Base-by-base conservation (phyloP, 2,113 vertebrate species). In the Oceanodroma tethys region DNA sequence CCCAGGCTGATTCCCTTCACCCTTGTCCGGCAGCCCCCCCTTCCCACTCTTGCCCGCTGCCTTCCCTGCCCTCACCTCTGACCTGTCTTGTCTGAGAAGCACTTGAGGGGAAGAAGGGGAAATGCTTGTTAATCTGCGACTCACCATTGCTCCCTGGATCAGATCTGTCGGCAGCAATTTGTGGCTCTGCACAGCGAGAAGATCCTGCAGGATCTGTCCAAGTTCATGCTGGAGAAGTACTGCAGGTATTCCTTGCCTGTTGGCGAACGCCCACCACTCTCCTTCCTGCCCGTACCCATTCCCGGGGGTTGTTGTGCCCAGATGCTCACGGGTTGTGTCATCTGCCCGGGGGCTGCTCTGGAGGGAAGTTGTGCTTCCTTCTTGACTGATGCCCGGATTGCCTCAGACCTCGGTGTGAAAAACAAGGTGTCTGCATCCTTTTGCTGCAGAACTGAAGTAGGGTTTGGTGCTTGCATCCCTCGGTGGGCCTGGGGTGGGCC, bases 141-240 rank as follows among this genome's bases (percentile, higher is more conserved):
- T 95, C 40, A 7, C 48, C 19, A 0, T 90, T 53, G 55, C 34
- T 95, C 63, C 65, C 63, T 63, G 90, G 66, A 10, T 47, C 97
- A 99, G 99, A 88, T 99, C 58, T 99, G 99, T 95, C 98, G 99
- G 11, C 99, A 99, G 94, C 99, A 99, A 97, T 99, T 99, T 2
- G 98, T 99, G 63, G 97, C 96, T 26, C 97, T 99, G 80, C 99
- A 99, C 96, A 99, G 98, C 5, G 98, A 99, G 96, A 99, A 99
- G 40, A 99, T 99, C 95, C 98, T 99, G 48, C 95, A 99, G 58
- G 98, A 99, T 67, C 98, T 99, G 82, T 99, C 99, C 13, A 32
- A 73, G 80, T 99, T 99, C 97, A 98, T 99, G 96, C 83, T 99
- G 55, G 22, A 94, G 45, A 99, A 99, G 38, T 99, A 99, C 94